These are phyloP conservation scores for Lapara coniferarum DNA, from an alignment of 2,888 invertebrate genomes.

Conservation along the genomic window DNA sequence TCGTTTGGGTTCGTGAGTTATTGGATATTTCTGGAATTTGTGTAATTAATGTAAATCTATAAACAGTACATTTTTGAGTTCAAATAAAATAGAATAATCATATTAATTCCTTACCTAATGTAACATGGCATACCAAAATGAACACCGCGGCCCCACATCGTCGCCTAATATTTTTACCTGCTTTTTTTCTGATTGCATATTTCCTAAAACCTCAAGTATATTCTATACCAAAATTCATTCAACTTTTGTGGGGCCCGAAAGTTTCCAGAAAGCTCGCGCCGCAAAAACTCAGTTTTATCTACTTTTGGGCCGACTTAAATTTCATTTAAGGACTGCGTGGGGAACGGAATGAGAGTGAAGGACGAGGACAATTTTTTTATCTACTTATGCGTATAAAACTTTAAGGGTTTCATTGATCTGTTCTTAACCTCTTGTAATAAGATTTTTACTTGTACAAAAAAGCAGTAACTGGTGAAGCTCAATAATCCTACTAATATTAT, in stretches of 20 bases:
- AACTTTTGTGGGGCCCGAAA: conserved; percentile 36
- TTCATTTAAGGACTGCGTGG: conserved; percentile 47
- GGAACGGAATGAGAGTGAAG: conserved; percentile 37
- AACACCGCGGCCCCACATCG: conserved; percentile 32
- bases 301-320: conserved; percentile 49
- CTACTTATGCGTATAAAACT: neutral
- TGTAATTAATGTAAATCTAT: neutral
- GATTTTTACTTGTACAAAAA: too few relatives aligned
- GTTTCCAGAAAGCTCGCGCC: conserved; percentile 35
- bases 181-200: conserved; percentile 34
- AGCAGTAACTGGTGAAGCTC: too few relatives aligned
- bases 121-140: neutral
- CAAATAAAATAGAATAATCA: neutral
- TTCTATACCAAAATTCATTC: conserved; percentile 41
- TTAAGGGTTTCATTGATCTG: neutral
- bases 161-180: conserved; percentile 37
- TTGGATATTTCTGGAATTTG: neutral
- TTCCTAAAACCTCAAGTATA: conserved; percentile 39
- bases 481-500: too few relatives aligned
- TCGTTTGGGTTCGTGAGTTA: neutral
- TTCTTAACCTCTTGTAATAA: neutral
- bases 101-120: too few relatives aligned
- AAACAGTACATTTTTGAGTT: neutral
- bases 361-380: conserved; percentile 17
- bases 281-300: conserved; percentile 52